Percentiles rank a stretch among this genome's conserved stretches.
These are phyloP conservation scores for Cephus runcator DNA, from an alignment of 2,888 invertebrate genomes.

Conservation along the genomic window DNA sequence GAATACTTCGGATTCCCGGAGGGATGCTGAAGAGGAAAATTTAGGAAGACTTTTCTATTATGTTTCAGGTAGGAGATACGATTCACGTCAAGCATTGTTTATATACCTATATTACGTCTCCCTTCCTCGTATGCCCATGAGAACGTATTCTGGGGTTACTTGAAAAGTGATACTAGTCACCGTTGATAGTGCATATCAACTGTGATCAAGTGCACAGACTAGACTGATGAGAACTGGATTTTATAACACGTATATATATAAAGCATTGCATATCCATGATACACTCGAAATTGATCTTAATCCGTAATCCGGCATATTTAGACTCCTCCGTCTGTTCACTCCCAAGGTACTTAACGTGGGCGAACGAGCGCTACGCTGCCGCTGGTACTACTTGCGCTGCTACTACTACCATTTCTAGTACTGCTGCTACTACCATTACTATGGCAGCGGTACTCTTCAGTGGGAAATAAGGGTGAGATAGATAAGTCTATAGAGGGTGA, in stretches of 20 bases:
- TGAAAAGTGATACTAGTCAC: neutral
- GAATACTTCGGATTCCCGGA: neutral
- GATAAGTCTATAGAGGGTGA: conserved; percentile 10
- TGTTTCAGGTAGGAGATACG: neutral
- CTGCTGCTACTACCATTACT: neutral
- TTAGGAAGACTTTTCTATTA: neutral
- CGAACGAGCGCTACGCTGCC: neutral
- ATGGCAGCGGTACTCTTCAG: conserved; percentile 4
- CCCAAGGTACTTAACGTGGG: conserved; percentile 53
- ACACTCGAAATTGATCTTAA: conserved; percentile 63
- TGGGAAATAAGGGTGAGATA: conserved; percentile 12
- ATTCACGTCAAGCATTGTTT: neutral
- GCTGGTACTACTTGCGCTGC: neutral
- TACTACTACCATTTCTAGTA: too few relatives aligned
- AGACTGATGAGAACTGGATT: neutral
- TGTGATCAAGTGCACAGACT: neutral
- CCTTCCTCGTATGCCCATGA: neutral
- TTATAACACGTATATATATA: neutral
- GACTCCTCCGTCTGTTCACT: conserved; percentile 58
- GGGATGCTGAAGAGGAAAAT: neutral
- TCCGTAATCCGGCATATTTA: conserved; percentile 62
- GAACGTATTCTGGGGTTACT: neutral
- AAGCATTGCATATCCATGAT: conserved; percentile 53
- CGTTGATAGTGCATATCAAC: neutral
- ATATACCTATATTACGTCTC: neutral